Evolutionary conservation across 37 sponge, comb jelly and placozoan species (phyloP).

Genomic region (Petrosia ficiformis): DNA sequence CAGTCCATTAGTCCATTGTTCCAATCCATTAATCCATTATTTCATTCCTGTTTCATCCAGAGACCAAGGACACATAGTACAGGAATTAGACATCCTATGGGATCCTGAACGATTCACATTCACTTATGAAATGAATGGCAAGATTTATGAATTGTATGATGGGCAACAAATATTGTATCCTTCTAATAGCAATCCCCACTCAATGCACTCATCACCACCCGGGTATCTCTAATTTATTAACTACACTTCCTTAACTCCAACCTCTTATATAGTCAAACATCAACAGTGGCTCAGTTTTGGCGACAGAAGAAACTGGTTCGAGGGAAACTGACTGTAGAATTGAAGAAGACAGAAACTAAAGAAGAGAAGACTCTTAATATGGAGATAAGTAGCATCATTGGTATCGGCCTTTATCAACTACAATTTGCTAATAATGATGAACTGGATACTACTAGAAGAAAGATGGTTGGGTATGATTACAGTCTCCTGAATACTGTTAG

Average conservation of each 20-base stretch:
- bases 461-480: constrained; percentile 67
- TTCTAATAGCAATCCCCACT: constrained; percentile 2
- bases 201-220: neutral
- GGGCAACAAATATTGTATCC: constrained; percentile 87
- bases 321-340: constrained; percentile 37
- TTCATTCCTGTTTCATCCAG: neutral
- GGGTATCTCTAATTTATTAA: neutral
- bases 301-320: constrained; percentile 33
- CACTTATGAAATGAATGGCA: constrained; percentile 56
- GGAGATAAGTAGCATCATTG: constrained; percentile 74
- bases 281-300: constrained; percentile 51
- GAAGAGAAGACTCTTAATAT: constrained; percentile 83
- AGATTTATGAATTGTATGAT: constrained; percentile 82
- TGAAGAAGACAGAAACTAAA: constrained; percentile 51
- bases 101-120: constrained; percentile 80
- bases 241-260: neutral
- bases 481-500: neutral
- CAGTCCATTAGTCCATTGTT: too few relatives aligned
- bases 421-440: constrained; percentile 84
- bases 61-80: constrained; percentile 31
- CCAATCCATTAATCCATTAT: neutral
- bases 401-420: constrained; percentile 81
- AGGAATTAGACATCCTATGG: constrained; percentile 27
- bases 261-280: constrained; percentile 51
- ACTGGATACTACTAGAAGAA: constrained; percentile 81